Evolutionary conservation across 2,797 vertebrate genomes (phyloP), one percentile per base, ranked within the genome.

Genomic region (Halcyon badia): DNA sequence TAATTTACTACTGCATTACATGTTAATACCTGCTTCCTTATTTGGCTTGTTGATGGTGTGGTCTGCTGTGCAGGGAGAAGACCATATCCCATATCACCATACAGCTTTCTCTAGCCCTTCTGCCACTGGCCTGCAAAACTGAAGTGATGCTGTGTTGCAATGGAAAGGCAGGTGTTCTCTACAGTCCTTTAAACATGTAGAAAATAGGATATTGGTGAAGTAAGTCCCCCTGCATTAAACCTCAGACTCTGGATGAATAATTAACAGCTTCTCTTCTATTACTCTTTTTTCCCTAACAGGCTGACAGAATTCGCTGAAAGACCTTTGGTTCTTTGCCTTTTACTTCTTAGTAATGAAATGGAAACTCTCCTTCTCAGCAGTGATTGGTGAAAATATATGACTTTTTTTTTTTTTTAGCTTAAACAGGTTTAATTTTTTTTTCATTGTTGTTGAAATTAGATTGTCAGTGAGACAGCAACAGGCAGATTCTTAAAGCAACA

Each of bases 391-490:
- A 94, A 83, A 49, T 24, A 0, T 35, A 42, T 25, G 11, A 41
- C 1, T 39, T 17, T 25, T 25, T 82, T 19, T 77, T 60, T n/a
- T 51, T 82, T 77, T 56, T 18, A 48, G 3, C 8, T 39, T 48
- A 11, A 66, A 68, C 3, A 24, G 3, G 2, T 42, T 61, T 60
- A 85, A 42, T 0, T 0, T 62, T 48, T 25, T 76, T 66, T 28
- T 72, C 5, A 3, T 58, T 77, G 9, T 26, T 81, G 11, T 42
- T 83, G 33, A 86, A 64, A 94, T 69, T 69, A 31, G 20, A 30
- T 41, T 16, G 72, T 51, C 16, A 31, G 3, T 60, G 39, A 75
- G 26, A 65, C 21, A 18, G 10, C 8, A 78, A 35, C 4, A 81
- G 6, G 21, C 21, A 64, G 4, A 3, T 61, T 33, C 79, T 72